phyloP scores from a whole-genome alignment of 1,140 invertebrate species.

The Pteromalus puparum region DNA sequence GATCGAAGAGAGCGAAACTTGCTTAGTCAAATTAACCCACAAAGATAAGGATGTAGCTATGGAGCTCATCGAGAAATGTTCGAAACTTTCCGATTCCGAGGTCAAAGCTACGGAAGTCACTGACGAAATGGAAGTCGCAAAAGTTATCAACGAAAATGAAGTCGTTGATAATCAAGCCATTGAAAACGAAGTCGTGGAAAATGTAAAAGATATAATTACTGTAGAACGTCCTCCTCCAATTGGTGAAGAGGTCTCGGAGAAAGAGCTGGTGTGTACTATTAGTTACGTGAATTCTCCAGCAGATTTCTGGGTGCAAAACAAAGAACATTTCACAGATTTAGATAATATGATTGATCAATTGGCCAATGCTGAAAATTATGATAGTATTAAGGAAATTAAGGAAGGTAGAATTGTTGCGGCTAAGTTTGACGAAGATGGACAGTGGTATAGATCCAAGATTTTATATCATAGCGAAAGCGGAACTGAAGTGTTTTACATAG shows the following conservation, averaged over 20 bases:
- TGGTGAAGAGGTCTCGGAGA: slow-evolving; percentile 71
- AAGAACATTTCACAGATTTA: slow-evolving; percentile 79
- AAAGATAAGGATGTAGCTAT: slow-evolving; percentile 77
- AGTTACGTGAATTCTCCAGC: slow-evolving; percentile 81
- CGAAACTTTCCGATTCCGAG: not conserved
- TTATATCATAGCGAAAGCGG: slow-evolving; percentile 78
- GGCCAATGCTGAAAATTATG: slow-evolving; percentile 75
- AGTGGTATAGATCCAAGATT: slow-evolving; percentile 83
- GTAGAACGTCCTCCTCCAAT: slow-evolving; percentile 66
- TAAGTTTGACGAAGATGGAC: slow-evolving; percentile 81
- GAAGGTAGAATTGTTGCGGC: slow-evolving; percentile 81
- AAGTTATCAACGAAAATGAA: not conserved
- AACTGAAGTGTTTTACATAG: slow-evolving; percentile 82
- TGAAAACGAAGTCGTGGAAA: slow-evolving; percentile 55
- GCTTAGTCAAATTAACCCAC: slow-evolving; percentile 81
- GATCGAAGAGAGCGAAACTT: slow-evolving; percentile 78
- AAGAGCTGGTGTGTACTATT: slow-evolving; percentile 72
- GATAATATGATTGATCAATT: slow-evolving; percentile 80
- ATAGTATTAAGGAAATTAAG: slow-evolving; percentile 71
- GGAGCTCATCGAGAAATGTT: slow-evolving; percentile 72
- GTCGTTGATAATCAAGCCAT: slow-evolving; percentile 56
- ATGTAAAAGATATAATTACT: slow-evolving; percentile 31
- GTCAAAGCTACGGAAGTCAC: not conserved
- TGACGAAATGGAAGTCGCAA: not conserved
- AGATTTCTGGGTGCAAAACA: slow-evolving; percentile 83